Evolutionary conservation across 2,113 vertebrate species (phyloP).

Genomic region (Ramphastos sulfuratus): DNA sequence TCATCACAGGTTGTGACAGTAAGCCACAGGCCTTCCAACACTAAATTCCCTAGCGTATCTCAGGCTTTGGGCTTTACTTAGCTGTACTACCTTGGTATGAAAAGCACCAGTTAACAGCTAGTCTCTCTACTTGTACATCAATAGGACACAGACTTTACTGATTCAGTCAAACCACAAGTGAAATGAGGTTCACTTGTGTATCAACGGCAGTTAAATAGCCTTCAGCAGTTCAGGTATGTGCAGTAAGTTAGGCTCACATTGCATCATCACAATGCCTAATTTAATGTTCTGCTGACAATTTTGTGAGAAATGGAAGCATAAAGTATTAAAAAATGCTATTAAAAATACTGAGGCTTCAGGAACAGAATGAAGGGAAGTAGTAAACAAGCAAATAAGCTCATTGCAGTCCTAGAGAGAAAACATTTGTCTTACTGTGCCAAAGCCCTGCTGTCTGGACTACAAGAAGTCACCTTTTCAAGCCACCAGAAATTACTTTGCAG

Average conservation of each 20-base stretch:
- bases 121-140: neutral
- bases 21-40: neutral
- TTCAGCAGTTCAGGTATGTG: accelerated
- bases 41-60: too few species aligned
- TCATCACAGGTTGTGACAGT: accelerated
- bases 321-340: neutral
- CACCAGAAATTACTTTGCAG: neutral
- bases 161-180: neutral
- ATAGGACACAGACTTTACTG: neutral
- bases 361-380: neutral
- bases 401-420: neutral
- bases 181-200: neutral
- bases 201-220: accelerated
- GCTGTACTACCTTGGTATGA: neutral
- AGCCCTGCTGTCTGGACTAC: neutral
- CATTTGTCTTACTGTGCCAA: neutral
- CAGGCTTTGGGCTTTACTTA: neutral
- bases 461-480: neutral
- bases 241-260: neutral
- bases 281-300: neutral
- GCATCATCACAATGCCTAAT: neutral
- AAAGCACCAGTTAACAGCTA: neutral
- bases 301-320: accelerated
- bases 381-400: neutral
- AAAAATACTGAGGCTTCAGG: neutral